A percentile compares a stretch with the other conserved stretches of the same genome.
Evolutionary conservation across 2,888 invertebrate genomes (phyloP).

Genomic region (Drosophila macrospina): DNA sequence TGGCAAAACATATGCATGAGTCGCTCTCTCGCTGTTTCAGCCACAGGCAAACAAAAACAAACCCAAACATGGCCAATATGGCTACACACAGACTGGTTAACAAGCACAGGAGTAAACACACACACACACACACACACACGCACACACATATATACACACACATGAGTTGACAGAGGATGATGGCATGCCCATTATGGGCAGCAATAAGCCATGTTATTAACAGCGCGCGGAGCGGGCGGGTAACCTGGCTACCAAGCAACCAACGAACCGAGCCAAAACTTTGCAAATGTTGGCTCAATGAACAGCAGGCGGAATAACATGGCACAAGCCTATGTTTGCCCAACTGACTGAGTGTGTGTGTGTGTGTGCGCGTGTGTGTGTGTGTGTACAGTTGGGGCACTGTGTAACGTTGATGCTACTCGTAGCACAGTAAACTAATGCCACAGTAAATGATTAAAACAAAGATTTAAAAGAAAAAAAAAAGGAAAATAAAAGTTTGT

Average conservation of each 20-base stretch:
- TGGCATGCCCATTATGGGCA: conserved; percentile 65
- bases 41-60: conserved; percentile 54
- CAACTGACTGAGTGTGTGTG: conserved; percentile 1
- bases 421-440: conserved; percentile 72
- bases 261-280: conserved; percentile 66
- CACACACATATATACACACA: conserved; percentile 32
- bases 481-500: conserved; percentile 4
- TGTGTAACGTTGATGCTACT: conserved; percentile 37
- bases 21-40: conserved; percentile 16
- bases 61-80: conserved; percentile 57
- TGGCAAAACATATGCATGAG: conserved; percentile 64
- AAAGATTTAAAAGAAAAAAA: conserved; percentile 27
- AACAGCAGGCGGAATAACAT: conserved; percentile 35
- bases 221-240: conserved; percentile 36
- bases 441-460: conserved; percentile 54
- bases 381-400: conserved; percentile 31
- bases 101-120: conserved; percentile 68
- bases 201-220: conserved; percentile 80
- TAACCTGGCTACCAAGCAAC: conserved; percentile 33
- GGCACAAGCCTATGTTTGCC: conserved; percentile 38
- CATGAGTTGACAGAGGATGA: conserved; percentile 52
- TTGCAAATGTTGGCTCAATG: conserved; percentile 70
- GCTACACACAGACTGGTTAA: conserved; percentile 58
- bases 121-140: conserved; percentile 21
- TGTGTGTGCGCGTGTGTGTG: conserved; percentile 19